Evolutionary conservation across 2,888 invertebrate species (phyloP), one percentile per base, ranked within the genome.

Genomic region (Zele albiditarsus): DNA sequence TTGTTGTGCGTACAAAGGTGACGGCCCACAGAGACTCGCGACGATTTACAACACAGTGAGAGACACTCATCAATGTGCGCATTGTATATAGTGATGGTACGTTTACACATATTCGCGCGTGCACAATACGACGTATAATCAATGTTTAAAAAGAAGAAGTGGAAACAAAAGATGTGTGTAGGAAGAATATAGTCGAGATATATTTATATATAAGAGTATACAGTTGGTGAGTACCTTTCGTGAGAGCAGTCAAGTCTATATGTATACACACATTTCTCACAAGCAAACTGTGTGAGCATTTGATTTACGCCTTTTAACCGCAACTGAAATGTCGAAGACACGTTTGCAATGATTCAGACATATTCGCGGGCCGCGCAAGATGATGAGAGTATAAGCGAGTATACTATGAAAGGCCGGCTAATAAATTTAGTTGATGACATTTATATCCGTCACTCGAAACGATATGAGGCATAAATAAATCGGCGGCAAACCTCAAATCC

Each of bases 401-500:
- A 53, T 58, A 73, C 60, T 66, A 58, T 31, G 49, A 60, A 74
- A 67, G 46, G 57, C 72, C 70, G 66, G 63, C 57, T 69, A 63
- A 82, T 88, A 88, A 88, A 88, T 87, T 77, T 80, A 78, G 76
- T 73, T 67, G 73, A 70, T 81, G 88, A 85, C 87, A 77, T 88
- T 88, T 88, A 88, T 84, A 83, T 80, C 82, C 87, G 86, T 88
- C 86, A 88, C 84, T 84, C 77, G 81, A 85, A 82, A 87, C 85
- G 85, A 85, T 85, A 85, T 82, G 84, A 82, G 83, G 80, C 87
- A 84, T 88, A 88, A 88, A 88, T 87, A 87, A 88, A 84, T 80
- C 71, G 57, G 67, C 75, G 68, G 68, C 65, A 63, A 71, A 75
- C 75, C 75, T 75, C 75, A 75, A 71, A 71, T 67, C 71, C 71